Evolutionary conservation across 2,888 invertebrate genomes (phyloP), one percentile per base, ranked within the genome.

Genomic region (Hemistola chrysoprasaria): DNA sequence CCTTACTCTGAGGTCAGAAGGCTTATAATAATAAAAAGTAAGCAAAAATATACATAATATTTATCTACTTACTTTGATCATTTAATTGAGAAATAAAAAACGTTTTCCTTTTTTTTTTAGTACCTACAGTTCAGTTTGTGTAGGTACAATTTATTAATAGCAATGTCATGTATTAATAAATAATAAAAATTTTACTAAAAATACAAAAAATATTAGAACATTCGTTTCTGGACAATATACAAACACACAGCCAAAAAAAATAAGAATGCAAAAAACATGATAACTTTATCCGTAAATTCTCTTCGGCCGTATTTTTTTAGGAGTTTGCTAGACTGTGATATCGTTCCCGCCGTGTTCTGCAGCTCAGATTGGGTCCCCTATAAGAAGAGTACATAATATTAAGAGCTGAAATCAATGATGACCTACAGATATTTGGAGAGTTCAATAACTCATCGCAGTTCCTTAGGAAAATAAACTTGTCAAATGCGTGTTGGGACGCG

Each of bases 261-360:
- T 2, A 93, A 90, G 76, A 97, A 95, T 43, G 97, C 96, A 66
- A 97, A 93, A 58, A 94, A 92, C 70, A 97, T 91, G 5, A 99
- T 90, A 40, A 98, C 92, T 90, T 98, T 98, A 73, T 99, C 98
- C 0, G 98, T 99, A 52, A 97, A 94, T 85, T 99, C 98, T 22
- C 98, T 90, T 36, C 98, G 90, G 1, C 97, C 97, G 71, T 98
- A 98, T 83, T 98, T 99, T 39, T 96, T 96, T 27, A 99, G 84
- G 5, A 99, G 88, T 76, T 97, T 97, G 53, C 96, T 95, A 0
- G 98, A 97, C 68, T 96, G 97, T 11, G 94, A 91, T 57, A 98
- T 97, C 11, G 94, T 93, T 48, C 96, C 95, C 1, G 96, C 95
- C 49, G 98, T 97, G 54, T 93, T 92, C 59, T 94, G 93, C 22